Base-by-base conservation (phyloP, 2,797 vertebrate species). In the Rhynchonycteris naso region DNA sequence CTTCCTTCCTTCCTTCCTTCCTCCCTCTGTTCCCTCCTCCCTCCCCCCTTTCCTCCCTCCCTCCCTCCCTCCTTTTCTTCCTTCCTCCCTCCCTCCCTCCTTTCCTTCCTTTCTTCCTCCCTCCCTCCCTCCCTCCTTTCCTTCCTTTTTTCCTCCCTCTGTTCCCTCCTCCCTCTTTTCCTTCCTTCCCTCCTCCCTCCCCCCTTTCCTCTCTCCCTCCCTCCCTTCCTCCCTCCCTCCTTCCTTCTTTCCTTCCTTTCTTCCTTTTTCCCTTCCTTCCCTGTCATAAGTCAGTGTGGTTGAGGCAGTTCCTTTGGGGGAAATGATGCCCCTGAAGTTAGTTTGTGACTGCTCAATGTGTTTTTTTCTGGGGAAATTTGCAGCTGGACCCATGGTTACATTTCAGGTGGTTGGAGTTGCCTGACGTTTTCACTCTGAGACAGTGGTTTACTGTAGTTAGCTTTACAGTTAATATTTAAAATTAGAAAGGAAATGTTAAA, bases 381-480 rank as follows among this genome's bases (percentile, higher is more conserved):
- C 22, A 63, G 18, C 54, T 91, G 11, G 58, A 92, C 85, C 28
- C 33, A 35, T 91, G 24, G 30, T 59, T 94, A 0, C 66, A 52
- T 92, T 94, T 95, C 63, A 85, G 9, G 63, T 95, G 21, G 38
- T 74, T 87, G 16, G 38, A 38, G 26, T 84, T 95, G 47, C 52
- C 14, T 86, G 65, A 13, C 93, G 8, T 93, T 86, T 91, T 75
- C 72, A 68, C 19, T 65, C 74, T 82, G 65, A 87, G 35, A 95
- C 47, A 63, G 14, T 91, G 18, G 26, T 43, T 90, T 95, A 43
- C 52, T 89, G 6, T 90, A 92, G 30, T 63, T 82, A 95, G 61
- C 61, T 79, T 82, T 50, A 79, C 47, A 66, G 11, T 88, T 96
- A 86, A 92, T 90, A 88, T 90, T 95, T 63, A 84, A 97, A 93